phyloP scores from a whole-genome alignment of 2,888 invertebrate genomes.

The Agrochola circellaris region DNA sequence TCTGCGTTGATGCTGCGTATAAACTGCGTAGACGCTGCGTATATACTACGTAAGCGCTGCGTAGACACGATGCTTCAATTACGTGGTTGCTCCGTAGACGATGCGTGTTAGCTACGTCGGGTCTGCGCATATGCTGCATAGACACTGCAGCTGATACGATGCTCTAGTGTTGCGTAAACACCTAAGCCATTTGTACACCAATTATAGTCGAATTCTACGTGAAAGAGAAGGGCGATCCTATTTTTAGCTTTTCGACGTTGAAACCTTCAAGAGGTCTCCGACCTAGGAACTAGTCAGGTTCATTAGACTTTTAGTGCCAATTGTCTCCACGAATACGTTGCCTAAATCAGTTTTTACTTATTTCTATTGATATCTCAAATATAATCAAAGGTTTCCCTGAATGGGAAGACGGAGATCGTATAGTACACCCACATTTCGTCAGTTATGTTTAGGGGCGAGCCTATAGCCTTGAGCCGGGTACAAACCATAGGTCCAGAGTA shows the following conservation, averaged over 20 bases:
- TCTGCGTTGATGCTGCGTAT: background rate
- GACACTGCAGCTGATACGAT: background rate
- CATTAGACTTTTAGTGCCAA: background rate
- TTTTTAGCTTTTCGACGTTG: background rate
- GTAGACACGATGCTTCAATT: background rate
- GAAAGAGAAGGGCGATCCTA: constrained; percentile 6
- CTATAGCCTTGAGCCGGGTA: background rate
- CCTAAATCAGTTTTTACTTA: no score
- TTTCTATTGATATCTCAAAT: background rate
- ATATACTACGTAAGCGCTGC: background rate
- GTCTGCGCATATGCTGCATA: background rate
- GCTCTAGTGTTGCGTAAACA: background rate
- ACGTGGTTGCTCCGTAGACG: background rate
- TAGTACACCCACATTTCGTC: background rate
- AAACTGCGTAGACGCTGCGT: background rate
- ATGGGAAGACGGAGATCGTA: background rate
- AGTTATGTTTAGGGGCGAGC: background rate
- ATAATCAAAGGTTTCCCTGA: background rate
- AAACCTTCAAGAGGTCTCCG: background rate
- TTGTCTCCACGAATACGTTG: no score
- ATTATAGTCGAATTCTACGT: background rate
- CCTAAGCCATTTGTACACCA: background rate
- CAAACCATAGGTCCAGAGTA: background rate
- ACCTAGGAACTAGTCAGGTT: background rate
- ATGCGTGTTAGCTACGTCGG: background rate